Evolutionary conservation across 2,113 vertebrate species (phyloP), one percentile per base, ranked within the genome.

Genomic region (Microtus montanus): DNA sequence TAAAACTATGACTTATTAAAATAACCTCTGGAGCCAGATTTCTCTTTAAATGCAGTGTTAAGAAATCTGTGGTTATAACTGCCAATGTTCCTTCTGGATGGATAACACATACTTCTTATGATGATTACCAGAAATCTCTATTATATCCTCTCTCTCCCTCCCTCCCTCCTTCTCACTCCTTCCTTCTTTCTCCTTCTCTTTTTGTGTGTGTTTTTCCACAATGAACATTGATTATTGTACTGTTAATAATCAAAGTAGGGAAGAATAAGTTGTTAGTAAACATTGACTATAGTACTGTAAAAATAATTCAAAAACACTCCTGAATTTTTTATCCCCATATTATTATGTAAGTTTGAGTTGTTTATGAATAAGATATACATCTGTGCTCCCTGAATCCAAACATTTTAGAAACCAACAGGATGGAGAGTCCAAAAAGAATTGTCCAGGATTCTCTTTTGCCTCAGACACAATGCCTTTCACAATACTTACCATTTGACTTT

Each of bases 1-100:
- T 75, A 78, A 96, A 96, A 86, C 3, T 54, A 82, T 73, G 33
- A 22, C 38, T 87, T 90, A 95, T 85, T 97, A 96, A 94, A 95
- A 87, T 92, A 82, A 71, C 95, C 95, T 84, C 78, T 91, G 75
- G 64, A 77, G 64, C 73, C 74, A 95, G 4, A 94, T 90, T 97
- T 93, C 38, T 92, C 35, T 93, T 96, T 77, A 86, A 92, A 91
- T 26, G 49, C 68, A 54, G 86, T 73, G 70, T 86, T 86, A 86
- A 86, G 47, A 86, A 86, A 86, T 82, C 28, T 95, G 8, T 87
- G 93, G 74, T 41, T 94, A 20, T 84, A 92, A 86, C 20, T 68
- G 73, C 8, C n/a, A 83, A 24, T 44, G 28, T 90, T 92, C 22
- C 70, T 38, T 89, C 44, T 89, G 86, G 78, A 91, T 89, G 2